phyloP scores from a whole-genome alignment of 2,888 invertebrate genomes.

The Mesoligia furuncula region DNA sequence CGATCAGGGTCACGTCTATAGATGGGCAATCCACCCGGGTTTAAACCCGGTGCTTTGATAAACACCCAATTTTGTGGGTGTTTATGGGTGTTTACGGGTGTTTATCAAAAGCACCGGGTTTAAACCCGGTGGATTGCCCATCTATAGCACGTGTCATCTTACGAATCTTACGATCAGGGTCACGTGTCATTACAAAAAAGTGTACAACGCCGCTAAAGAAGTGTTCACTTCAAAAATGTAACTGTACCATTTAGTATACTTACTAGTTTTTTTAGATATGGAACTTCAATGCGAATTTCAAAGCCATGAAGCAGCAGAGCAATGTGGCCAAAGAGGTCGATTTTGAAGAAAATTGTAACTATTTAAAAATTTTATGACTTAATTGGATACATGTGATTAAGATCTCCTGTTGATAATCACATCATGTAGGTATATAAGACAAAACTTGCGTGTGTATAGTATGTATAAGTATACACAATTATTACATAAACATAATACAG shows the following conservation, averaged over 20 bases:
- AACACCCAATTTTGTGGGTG: too few species aligned
- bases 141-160: too few species aligned
- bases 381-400: not conserved
- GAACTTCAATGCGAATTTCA: not conserved
- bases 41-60: too few species aligned
- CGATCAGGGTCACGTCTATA: too few species aligned
- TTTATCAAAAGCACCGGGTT: too few species aligned
- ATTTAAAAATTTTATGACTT: not conserved
- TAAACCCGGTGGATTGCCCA: too few species aligned
- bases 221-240: too few species aligned
- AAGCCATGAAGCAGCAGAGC: not conserved
- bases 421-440: not conserved
- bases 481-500: conserved; percentile 37
- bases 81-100: too few species aligned
- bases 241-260: not conserved
- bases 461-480: not conserved
- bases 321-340: not conserved
- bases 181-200: too few species aligned
- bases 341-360: not conserved
- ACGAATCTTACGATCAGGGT: too few species aligned
- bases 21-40: too few species aligned
- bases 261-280: not conserved
- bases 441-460: not conserved
- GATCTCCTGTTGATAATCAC: not conserved
- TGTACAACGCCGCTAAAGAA: too few species aligned